Evolutionary conservation across 2,797 vertebrate species (phyloP), one percentile per base, ranked within the genome.

Genomic region (Danio aesculapii): DNA sequence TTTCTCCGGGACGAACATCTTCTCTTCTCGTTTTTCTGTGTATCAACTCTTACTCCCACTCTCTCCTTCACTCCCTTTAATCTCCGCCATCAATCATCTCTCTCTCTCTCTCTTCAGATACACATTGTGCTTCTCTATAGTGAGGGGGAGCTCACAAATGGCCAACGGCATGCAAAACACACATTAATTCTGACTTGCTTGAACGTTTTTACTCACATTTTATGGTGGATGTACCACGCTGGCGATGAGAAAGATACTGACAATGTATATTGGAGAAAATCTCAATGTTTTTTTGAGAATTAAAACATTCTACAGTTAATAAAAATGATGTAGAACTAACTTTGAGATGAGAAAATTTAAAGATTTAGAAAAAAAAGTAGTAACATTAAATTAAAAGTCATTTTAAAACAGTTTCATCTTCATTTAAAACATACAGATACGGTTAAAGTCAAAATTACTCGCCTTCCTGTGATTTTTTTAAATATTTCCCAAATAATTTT

Each of bases 21-120:
- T 73, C 64, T 69, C 61, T 81, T 64, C 30, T 72, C 50, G 30
- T 64, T 43, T 73, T 63, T 75, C 53, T 74, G 49, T 75, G 71
- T 66, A 68, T 68, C n/a, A 61, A 68, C 72, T 50, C 79, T 44
- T 75, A 47, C 69, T 57, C 69, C 52, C 52, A 72, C 69, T 57
- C 69, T 19, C 77, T 70, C 67, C 21, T 47, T 62, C 79, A 14
- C 58, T 70, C 66, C 50, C 49, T 53, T 30, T 79, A 52, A 75
- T 75, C 49, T 55, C 49, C 30, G 30, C 30, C 30, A 30, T 30
- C 30, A 30, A 30, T 30, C 30, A 30, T 30, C 8, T n/a, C 55
- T 39, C 66, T 85, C 80, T 81, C 46, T 43, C 46, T 53, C 68
- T 19, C 74, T 81, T 50, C 9, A 64, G n/a, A 70, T 30, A 30